Evolutionary conservation across 1,140 invertebrate species (phyloP), one percentile per base, ranked within the genome.

Genomic region (Cherax destructor): DNA sequence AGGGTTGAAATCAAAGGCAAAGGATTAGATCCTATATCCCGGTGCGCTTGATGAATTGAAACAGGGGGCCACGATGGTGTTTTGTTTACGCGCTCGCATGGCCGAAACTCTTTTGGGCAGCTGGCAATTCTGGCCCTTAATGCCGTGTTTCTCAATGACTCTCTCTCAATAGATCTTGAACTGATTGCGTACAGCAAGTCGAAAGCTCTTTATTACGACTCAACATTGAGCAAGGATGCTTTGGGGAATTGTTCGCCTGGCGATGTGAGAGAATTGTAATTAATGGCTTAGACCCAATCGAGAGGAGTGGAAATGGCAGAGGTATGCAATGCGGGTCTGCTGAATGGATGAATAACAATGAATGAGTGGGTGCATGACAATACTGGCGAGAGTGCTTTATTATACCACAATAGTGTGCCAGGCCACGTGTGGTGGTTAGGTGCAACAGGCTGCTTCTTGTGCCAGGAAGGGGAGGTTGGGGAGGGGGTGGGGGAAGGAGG

Each of bases 21-120:
- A 90, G 88, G 88, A 90, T 90, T 90, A 90, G 88, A 90, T 84
- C 72, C 88, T 90, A 90, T 84, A 90, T 90, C 88, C 88, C 81
- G 81, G 88, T 78, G 88, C 81, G 83, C 88, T 84, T 90, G 88
- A 90, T 90, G 88, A 90, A 90, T 90, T 83, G 88, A 84, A 90
- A 90, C 88, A 78, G 61, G 81, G 88, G 88, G 88, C 65, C 88
- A 84, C 81, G 80, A 85, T 24, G 83, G 21, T 84, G 88, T 90
- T 90, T 90, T 90, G 80, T 90, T 65, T 59, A 72, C 50, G 47
- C 41, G 88, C 72, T 59, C 50, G 30, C 30, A 78, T 74, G 81
- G 88, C 30, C 88, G 88, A 84, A 76, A 78, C 9, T 74, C 88
- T 56, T 18, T 47, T 16, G 5, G 50, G 24, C 41, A 21, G 16